phyloP scores from a whole-genome alignment of 2,113 vertebrate genomes.

The Stigmatopora argus region DNA sequence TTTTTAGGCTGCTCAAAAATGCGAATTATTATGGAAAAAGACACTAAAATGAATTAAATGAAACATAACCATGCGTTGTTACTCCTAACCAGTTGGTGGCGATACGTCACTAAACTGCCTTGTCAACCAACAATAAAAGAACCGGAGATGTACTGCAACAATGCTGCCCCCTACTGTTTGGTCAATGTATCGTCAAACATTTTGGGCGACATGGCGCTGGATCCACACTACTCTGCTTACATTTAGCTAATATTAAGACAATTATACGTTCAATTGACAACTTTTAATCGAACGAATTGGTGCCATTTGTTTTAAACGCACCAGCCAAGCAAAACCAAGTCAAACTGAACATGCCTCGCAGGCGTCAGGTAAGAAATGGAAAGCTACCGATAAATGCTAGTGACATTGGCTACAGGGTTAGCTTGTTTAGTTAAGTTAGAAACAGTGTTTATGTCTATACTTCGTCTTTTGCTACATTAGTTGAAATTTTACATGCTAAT shows the following conservation, averaged over 20 bases:
- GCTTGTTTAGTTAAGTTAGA: constrained; percentile 38
- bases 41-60: not conserved
- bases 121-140: not conserved
- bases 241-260: constrained; percentile 31
- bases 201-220: constrained; percentile 48
- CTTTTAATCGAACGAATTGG: not conserved
- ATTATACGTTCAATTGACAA: not conserved
- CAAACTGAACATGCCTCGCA: constrained; percentile 57
- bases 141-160: not conserved
- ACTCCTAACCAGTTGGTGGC: not conserved
- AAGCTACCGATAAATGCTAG: constrained; percentile 15
- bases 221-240: constrained; percentile 30
- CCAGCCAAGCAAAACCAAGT: not conserved
- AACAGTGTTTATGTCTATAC: not conserved
- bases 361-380: constrained; percentile 59
- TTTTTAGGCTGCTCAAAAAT: too few species aligned
- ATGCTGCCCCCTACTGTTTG: constrained; percentile 30
- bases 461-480: not conserved
- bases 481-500: not conserved
- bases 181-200: constrained; percentile 21
- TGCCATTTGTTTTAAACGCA: not conserved
- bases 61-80: not conserved
- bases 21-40: too few species aligned
- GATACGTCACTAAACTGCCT: not conserved
- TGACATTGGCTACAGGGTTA: constrained; percentile 25